A percentile compares a stretch with the other conserved stretches of the same genome.
These are phyloP conservation scores for Megaleporinus macrocephalus DNA, from an alignment of 2,113 vertebrate species.

Conservation along the genomic window DNA sequence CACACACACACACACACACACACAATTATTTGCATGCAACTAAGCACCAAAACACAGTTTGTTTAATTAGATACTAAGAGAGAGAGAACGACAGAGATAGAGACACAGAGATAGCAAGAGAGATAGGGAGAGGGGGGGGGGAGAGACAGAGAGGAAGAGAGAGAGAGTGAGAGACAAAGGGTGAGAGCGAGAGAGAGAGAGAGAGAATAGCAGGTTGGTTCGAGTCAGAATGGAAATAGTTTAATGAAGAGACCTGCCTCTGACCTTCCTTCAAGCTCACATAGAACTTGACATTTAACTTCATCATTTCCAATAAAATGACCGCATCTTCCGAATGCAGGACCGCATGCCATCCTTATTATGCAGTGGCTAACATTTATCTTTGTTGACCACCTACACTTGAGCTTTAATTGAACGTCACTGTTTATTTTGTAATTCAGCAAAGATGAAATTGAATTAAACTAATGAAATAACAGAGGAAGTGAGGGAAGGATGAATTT, in stretches of 20 bases:
- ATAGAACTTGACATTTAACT: constrained; percentile 37
- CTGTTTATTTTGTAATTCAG: constrained; percentile 40
- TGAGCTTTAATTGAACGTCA: constrained; percentile 42
- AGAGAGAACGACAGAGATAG: constrained; percentile 37
- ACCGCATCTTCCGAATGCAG: neutral
- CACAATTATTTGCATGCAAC: constrained; percentile 71
- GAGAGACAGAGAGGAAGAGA: constrained; percentile 7
- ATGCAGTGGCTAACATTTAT: constrained; percentile 6
- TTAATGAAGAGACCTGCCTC: constrained; percentile 48
- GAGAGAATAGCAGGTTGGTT: neutral
- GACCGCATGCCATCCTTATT: constrained; percentile 15
- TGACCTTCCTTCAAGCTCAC: constrained; percentile 50
- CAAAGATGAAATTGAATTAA: constrained; percentile 45
- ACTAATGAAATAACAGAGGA: constrained; percentile 49
- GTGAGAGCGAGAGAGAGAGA: no score
- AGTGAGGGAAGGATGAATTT: constrained; percentile 38
- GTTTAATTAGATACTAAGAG: constrained; percentile 69
- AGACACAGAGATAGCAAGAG: constrained; percentile 6
- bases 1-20: no score
- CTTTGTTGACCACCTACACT: constrained; percentile 1
- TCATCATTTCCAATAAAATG: constrained; percentile 23
- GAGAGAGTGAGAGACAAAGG: neutral
- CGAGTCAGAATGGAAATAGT: constrained; percentile 16
- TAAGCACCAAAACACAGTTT: constrained; percentile 59
- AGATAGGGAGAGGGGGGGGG: neutral